Evolutionary conservation across 1,140 invertebrate genomes (phyloP).

Genomic region (Pseudomyrmex gracilis): DNA sequence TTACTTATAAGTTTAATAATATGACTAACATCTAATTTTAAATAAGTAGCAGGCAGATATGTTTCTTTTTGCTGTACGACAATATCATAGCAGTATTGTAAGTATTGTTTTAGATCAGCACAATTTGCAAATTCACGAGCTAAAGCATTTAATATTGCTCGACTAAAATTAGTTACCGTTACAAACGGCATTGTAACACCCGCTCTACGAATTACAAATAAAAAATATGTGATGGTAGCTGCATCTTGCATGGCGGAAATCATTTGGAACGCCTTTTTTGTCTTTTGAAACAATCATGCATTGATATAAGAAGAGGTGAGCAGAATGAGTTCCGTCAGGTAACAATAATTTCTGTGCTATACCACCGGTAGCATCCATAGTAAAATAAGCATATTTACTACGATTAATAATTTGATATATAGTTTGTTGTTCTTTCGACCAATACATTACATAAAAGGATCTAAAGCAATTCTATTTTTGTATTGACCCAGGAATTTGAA

Average conservation of each 20-base stretch:
- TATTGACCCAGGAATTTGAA: not conserved
- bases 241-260: slow-evolving; percentile 4
- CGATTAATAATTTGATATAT: not conserved
- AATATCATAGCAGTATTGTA: not conserved
- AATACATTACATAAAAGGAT: slow-evolving; percentile 6
- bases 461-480: slow-evolving; percentile 1
- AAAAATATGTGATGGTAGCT: not conserved
- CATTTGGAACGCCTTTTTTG: not conserved
- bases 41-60: not conserved
- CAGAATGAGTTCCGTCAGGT: not conserved
- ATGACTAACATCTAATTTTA: slow-evolving; percentile 1
- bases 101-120: not conserved
- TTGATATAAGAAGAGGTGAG: slow-evolving; percentile 26
- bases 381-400: not conserved
- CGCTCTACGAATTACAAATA: not conserved
- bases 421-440: not conserved
- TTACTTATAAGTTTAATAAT: not conserved
- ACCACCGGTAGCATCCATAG: not conserved
- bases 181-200: not conserved
- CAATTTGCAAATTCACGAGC: not conserved
- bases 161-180: not conserved
- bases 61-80: not conserved
- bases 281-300: slow-evolving; percentile 22
- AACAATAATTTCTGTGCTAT: not conserved
- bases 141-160: not conserved